Conservation (phyloP, 2,113 vertebrate genomes). For the Lepus europaeus region DNA sequence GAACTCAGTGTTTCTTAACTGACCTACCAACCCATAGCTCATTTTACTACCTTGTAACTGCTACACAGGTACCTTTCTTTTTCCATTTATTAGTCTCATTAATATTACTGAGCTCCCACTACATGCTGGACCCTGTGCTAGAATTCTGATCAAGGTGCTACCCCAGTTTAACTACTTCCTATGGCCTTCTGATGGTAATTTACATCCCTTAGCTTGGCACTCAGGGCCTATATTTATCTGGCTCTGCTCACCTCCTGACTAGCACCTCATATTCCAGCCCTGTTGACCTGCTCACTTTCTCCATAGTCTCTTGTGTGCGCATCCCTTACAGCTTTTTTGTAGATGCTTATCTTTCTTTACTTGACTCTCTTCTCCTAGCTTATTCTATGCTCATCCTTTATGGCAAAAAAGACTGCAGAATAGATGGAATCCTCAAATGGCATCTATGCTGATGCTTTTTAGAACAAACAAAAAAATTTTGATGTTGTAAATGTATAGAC, state of each 20-base stretch:
- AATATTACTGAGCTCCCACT: background rate
- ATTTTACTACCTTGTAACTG: background rate
- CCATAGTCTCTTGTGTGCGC: background rate
- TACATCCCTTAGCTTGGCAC: background rate
- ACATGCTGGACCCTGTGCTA: background rate
- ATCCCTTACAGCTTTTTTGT: background rate
- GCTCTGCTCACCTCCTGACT: background rate
- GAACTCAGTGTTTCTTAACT: background rate
- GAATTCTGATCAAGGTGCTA: background rate
- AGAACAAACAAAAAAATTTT: conserved; percentile 11
- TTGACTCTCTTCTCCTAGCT: background rate
- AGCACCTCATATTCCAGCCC: background rate
- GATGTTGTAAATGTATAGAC: background rate
- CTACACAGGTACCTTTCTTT: background rate
- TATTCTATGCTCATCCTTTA: background rate
- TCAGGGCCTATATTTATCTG: background rate
- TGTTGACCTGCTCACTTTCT: background rate
- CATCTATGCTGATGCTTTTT: background rate
- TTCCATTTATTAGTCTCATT: background rate
- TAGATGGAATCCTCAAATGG: background rate
- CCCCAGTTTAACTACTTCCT: accelerated
- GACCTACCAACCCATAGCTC: background rate
- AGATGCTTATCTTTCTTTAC: background rate
- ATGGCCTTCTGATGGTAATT: background rate
- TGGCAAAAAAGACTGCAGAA: background rate